Conservation (phyloP, 2,888 invertebrate genomes). For the Synanthedon andrenaeformis region DNA sequence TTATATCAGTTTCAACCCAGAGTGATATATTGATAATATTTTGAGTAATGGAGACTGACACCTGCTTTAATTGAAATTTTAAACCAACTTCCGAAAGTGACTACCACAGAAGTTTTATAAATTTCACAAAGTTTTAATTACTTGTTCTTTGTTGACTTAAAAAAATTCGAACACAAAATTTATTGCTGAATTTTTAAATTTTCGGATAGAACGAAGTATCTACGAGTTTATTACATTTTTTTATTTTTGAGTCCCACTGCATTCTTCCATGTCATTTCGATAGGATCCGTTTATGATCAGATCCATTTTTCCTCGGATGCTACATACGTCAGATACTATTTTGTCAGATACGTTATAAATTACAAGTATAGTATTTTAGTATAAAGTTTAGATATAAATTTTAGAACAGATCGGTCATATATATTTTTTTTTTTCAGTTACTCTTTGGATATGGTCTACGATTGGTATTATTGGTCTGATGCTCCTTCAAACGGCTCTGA, state of each 20-base stretch:
- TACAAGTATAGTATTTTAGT: too few species aligned
- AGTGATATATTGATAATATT: not conserved
- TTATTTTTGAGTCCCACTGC: too few species aligned
- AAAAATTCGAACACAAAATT: constrained; percentile 2
- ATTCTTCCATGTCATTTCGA: too few species aligned
- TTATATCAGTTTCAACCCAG: not conserved
- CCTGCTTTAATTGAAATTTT: not conserved
- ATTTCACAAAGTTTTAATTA: constrained; percentile 27
- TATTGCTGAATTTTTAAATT: constrained; percentile 2
- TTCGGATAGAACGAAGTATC: too few species aligned
- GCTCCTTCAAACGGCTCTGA: constrained; percentile 22
- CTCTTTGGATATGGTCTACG: constrained; percentile 24
- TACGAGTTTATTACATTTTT: too few species aligned
- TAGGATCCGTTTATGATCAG: too few species aligned
- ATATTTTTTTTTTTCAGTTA: constrained; percentile 20
- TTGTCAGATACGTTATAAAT: too few species aligned
- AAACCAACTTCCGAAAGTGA: not conserved
- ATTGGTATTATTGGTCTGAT: constrained; percentile 29
- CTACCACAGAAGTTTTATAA: constrained; percentile 2
- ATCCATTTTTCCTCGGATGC: too few species aligned
- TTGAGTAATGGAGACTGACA: not conserved
- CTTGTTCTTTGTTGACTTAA: constrained; percentile 15
- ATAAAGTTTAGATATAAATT: too few species aligned
- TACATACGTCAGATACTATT: too few species aligned
- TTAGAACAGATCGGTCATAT: not conserved